phyloP scores from a whole-genome alignment of 2,113 vertebrate genomes.

The Pseudopipra pipra region DNA sequence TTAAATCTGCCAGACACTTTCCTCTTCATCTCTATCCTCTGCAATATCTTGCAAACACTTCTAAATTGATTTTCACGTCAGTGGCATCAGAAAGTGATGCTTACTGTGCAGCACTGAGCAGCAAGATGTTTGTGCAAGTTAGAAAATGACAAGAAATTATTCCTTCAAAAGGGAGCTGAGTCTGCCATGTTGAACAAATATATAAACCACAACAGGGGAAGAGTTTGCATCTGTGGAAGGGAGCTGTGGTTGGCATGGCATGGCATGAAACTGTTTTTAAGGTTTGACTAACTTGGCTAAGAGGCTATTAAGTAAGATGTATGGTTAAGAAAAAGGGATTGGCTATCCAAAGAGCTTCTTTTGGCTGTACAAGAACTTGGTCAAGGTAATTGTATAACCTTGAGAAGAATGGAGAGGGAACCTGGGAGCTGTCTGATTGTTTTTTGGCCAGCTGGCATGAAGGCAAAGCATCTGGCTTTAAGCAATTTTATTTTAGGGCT shows the following conservation, averaged over 20 bases:
- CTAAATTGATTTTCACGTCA: neutral
- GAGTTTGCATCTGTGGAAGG: neutral
- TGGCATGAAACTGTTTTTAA: neutral
- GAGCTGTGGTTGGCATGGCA: neutral
- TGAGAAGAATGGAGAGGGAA: neutral
- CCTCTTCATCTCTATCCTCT: neutral
- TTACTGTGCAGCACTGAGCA: neutral
- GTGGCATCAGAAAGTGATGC: neutral
- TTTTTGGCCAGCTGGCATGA: neutral
- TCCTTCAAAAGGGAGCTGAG: neutral
- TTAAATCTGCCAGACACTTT: neutral
- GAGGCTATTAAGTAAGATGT: neutral
- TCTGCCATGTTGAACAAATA: neutral
- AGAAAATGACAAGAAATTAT: neutral
- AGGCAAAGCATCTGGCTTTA: neutral
- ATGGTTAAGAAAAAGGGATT: neutral
- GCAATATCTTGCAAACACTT: neutral
- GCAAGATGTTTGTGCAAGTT: neutral
- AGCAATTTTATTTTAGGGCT: neutral
- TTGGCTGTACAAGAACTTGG: neutral
- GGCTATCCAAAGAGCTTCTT: neutral
- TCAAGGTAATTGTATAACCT: neutral
- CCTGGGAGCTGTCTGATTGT: neutral
- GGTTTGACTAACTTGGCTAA: neutral
- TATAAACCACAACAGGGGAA: neutral